A percentile compares a stretch with the other conserved stretches of the same genome.
phyloP scores from a whole-genome alignment of 2,797 vertebrate genomes.

The Echeneis naucrates region DNA sequence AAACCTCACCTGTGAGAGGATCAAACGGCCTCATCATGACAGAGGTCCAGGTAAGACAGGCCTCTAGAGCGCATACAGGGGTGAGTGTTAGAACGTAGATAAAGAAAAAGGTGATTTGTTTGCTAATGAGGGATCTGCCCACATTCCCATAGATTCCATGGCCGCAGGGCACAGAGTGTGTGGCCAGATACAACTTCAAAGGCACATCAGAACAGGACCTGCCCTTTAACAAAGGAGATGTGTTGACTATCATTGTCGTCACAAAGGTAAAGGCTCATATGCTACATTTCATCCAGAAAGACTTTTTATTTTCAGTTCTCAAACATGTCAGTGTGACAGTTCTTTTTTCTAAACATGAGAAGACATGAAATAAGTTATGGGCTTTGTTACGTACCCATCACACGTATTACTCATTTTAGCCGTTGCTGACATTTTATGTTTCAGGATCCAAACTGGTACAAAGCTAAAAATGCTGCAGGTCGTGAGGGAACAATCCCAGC shows the following conservation, averaged over 20 bases:
- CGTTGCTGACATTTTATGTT: constrained; percentile 36
- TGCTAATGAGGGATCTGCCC: neutral
- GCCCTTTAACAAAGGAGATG: constrained; percentile 95
- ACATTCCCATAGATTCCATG: constrained; percentile 83
- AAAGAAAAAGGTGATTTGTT: constrained; percentile 14
- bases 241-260: constrained; percentile 93
- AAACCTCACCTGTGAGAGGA: constrained; percentile 77
- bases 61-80: neutral
- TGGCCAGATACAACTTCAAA: constrained; percentile 96
- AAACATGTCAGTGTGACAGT: neutral
- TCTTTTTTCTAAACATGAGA: neutral
- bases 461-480: constrained; percentile 94
- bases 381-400: neutral
- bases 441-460: constrained; percentile 99
- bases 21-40: constrained; percentile 75
- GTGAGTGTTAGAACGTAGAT: neutral
- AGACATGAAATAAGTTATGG: neutral
- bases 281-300: neutral
- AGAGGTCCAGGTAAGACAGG: constrained; percentile 75
- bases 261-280: constrained; percentile 88
- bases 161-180: constrained; percentile 96
- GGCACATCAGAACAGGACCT: constrained; percentile 95
- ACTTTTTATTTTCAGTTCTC: neutral
- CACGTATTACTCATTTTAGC: neutral
- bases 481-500: constrained; percentile 95